Evolutionary conservation across 2,797 vertebrate genomes (phyloP).

Genomic region (Sylvia borin): DNA sequence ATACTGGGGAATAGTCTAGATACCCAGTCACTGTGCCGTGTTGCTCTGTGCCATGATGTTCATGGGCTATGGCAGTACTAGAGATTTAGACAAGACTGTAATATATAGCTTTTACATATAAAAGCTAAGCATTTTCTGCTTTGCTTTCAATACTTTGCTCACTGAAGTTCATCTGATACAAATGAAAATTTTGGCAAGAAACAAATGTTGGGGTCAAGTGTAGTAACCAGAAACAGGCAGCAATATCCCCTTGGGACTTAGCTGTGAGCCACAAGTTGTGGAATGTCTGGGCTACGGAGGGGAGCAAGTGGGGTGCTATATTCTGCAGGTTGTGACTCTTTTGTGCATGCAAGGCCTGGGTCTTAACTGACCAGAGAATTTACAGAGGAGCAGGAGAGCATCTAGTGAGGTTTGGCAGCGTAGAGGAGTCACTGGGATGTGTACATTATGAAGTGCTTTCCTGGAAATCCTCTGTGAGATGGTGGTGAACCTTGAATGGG

Average conservation of each 20-base stretch:
- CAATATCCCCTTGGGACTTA: neutral
- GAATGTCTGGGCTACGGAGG: neutral
- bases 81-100: neutral
- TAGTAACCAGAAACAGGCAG: neutral
- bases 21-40: neutral
- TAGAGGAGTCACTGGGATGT: neutral
- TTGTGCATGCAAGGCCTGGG: fast-evolving
- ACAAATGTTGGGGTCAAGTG: neutral
- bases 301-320: fast-evolving
- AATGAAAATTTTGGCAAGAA: neutral
- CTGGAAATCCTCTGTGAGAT: neutral
- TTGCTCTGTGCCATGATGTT: neutral
- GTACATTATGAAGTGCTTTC: neutral
- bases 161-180: neutral
- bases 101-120: neutral
- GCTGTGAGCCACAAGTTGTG: neutral
- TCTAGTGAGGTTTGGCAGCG: neutral
- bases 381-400: neutral
- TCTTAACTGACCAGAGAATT: neutral
- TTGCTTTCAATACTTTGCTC: neutral
- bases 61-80: neutral
- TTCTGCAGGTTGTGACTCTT: neutral
- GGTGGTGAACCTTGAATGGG: neutral
- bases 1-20: neutral
- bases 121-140: neutral